Evolutionary conservation across 2,797 vertebrate genomes (phyloP).

Genomic region (Sebastes jordani): DNA sequence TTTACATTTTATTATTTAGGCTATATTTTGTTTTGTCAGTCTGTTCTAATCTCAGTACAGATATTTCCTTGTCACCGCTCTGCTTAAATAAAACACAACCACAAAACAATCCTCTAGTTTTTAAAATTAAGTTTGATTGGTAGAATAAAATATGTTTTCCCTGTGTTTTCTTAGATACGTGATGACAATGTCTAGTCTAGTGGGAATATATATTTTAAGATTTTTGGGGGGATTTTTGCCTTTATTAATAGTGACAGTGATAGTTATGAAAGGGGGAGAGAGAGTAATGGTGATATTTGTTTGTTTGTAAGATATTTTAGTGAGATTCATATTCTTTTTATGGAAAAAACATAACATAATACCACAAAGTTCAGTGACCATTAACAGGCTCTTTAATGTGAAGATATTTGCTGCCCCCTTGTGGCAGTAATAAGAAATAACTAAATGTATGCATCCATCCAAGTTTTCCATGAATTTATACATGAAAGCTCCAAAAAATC

Average conservation of each 20-base stretch:
- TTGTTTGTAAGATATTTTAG: background rate
- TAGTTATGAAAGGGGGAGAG: no score
- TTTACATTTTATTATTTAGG: background rate
- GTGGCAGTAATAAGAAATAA: constrained; percentile 2
- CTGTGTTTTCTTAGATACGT: background rate
- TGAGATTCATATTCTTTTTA: background rate
- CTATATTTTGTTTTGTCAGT: background rate
- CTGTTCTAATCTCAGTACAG: background rate
- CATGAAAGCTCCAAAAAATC: background rate
- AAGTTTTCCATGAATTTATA: background rate
- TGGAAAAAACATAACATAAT: background rate
- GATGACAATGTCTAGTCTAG: background rate
- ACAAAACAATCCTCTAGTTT: background rate
- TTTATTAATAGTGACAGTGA: no score
- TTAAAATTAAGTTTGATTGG: background rate
- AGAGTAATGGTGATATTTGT: no score
- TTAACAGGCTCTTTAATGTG: background rate
- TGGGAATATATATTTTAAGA: background rate
- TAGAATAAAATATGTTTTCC: background rate
- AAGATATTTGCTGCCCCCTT: constrained; percentile 29
- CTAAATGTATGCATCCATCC: background rate
- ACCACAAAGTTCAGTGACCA: background rate
- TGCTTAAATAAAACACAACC: background rate
- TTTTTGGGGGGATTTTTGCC: no score
- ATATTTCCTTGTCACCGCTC: background rate